Base-by-base conservation (phyloP, 2,888 invertebrate species). In the Ellobium chinense region DNA sequence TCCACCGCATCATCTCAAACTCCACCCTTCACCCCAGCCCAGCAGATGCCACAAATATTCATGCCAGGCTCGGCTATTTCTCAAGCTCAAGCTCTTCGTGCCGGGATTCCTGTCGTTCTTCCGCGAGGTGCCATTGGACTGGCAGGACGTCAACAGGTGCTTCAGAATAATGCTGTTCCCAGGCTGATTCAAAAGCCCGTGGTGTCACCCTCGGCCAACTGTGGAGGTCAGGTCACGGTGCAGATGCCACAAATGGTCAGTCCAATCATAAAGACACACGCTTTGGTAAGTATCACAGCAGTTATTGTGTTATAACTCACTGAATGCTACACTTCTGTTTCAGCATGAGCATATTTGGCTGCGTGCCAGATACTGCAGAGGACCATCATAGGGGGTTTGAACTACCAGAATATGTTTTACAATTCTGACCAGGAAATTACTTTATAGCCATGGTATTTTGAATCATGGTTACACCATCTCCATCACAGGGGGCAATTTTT, bases 101-200 rank as follows among this genome's bases (percentile, higher is more conserved):
- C 72, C 4, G 78, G 72, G n/a, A 56, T 78, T 4, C 78, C 78
- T 18, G 65, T 78, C 9, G 78, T 78, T 63, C 29, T 78, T 7
- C 78, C 78, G 36, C 68, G 62, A 7, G 46, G 27, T 24, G 7
- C 78, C n/a, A 36, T 78, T 2, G 9, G 70, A 21, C 46, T 78
- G 27, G 24, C 78, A 29, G 78, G 78, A 1, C 70, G 78, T 24
- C 78, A 72, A 29, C 70, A 78, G 14, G 7, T 78, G 2, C 34
- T 69, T 12, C 69, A 78, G 39, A 58, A 46, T 34, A 72, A 24
- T 62, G n/a, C 31, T 21, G 7, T 62, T 3, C 78, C 70, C 7
- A 62, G 78, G 2, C 18, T 78, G n/a, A 34, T 72, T 14, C 78
- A 78, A 2, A 70, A 69, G 27, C 72, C 78, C 7, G 9, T 69